Conservation (phyloP, 2,113 vertebrate genomes). For the Crocuta crocuta region DNA sequence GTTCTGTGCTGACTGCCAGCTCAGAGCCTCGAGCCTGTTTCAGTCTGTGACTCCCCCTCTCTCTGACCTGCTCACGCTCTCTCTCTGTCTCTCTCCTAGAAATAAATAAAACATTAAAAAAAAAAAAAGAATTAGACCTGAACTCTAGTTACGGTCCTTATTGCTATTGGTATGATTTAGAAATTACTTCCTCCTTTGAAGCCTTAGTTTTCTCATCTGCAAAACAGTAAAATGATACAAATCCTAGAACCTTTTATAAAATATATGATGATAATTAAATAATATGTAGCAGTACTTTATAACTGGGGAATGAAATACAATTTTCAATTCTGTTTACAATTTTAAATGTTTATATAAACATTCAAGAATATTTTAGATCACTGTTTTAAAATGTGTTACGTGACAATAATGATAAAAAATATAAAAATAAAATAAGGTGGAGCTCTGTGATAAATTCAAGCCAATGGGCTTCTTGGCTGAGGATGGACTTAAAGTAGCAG, state of each 20-base stretch:
- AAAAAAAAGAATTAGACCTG: not conserved
- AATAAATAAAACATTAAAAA: no score
- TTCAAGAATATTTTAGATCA: not conserved
- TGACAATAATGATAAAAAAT: slow-evolving; percentile 13
- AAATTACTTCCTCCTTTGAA: not conserved
- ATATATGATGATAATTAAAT: not conserved
- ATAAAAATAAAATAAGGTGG: not conserved
- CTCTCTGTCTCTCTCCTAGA: no score
- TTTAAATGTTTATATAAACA: not conserved
- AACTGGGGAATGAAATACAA: not conserved
- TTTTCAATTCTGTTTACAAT: slow-evolving; percentile 17
- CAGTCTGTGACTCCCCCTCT: no score
- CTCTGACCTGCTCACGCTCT: no score
- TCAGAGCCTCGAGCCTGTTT: no score
- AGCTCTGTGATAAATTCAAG: not conserved
- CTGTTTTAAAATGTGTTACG: not conserved
- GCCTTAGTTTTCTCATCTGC: not conserved
- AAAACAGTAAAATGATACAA: not conserved
- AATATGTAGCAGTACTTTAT: not conserved
- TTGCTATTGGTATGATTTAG: not conserved
- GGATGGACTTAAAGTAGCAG: not conserved
- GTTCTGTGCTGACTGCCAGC: no score
- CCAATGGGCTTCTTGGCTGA: not conserved
- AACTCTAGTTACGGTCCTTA: not conserved
- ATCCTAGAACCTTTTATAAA: not conserved